Base-by-base conservation (phyloP, 2,113 vertebrate genomes). In the Fregetta grallaria region DNA sequence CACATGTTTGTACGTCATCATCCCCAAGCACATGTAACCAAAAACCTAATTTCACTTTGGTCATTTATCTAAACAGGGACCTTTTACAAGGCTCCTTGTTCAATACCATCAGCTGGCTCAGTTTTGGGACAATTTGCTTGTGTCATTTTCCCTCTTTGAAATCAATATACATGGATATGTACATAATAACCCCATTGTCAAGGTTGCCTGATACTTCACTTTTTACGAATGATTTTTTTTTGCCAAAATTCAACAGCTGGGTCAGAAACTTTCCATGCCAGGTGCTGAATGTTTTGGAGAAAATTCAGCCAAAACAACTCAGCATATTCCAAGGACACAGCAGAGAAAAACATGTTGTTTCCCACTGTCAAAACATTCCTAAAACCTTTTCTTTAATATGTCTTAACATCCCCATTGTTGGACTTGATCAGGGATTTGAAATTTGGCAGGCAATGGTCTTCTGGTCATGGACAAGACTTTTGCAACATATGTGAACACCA, bases 311-410 rank as follows among this genome's bases (percentile, higher is more conserved):
- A 67, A 83, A 96, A 86, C 67, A 95, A 42, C 55, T 90, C 79
- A 40, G 79, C 29, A 7, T 94, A 70, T 94, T 96, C 86, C 79
- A 83, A 90, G 78, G 75, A 93, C 36, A 75, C 10, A 56, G 66
- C 50, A 32, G 77, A 90, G 87, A 80, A 96, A 95, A 96, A 79
- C 78, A 74, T 84, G 68, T 95, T 96, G 90, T 90, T 95, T 94
- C 85, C 86, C 72, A 59, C 75, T 90, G 85, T 96, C 88, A 93
- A 93, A 97, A 96, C 82, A 94, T 94, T 95, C 71, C 81, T 94
- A 78, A 95, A 93, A 83, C 42, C 29, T 94, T 92, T 90, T 93
- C 38, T 95, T 92, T 96, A 94, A 49, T 93, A 71, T 65, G 9
- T 53, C 66, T 89, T 89, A 87, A 75, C 66, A 76, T 86, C 80